Evolutionary conservation across 30 jellyfish, hydroid and myxozoan genomes (phyloP), one percentile per base, ranked within the genome.

Genomic region (Pseudorhiza aurosa): DNA sequence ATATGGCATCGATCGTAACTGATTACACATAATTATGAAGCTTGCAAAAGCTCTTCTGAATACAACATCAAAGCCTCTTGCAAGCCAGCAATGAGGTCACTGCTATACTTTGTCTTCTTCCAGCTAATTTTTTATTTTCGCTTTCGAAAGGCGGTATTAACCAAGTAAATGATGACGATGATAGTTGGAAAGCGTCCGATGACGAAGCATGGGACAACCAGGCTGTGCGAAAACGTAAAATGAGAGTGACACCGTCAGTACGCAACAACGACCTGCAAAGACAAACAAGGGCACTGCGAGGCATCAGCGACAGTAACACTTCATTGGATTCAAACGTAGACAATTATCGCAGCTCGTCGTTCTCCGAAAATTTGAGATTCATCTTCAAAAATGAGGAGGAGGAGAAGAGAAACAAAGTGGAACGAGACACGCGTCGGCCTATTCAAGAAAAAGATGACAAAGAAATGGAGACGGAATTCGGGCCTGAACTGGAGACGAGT

Each of bases 401-500:
- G 24, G 30, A 51, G 2, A 27, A 7, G n/a, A 17, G n/a, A 14
- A 45, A 11, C 47, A 29, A 17, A 28, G 15, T n/a, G 15, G 17
- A 30, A 27, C 50, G 50, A 5, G 50, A 5, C 12, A 15, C n/a
- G 24, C 37, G 6, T 3, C 36, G 24, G 8, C 5, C 36, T 7
- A 53, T 10, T 10, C 19, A 19, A 53, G 22, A 4, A 1, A 21
- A 53, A 4, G 67, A 42, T 46, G 83, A 80, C 2, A 80, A 67
- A 19, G 91, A 80, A 37, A 47, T 80, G 2, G 91, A 80, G 31
- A 80, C 91, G 12, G 84, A 80, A 46, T 65, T 80, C 26, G 91
- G 91, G 24, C 78, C 84, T n/a, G 91, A 80, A 51, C 24, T 80
- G 3, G 91, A 80, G 77, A 80, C 91, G 29, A 80, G 60, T 58